Evolutionary conservation across 2,113 vertebrate species (phyloP), one percentile per base, ranked within the genome.

Genomic region (Probosciger aterrimus): DNA sequence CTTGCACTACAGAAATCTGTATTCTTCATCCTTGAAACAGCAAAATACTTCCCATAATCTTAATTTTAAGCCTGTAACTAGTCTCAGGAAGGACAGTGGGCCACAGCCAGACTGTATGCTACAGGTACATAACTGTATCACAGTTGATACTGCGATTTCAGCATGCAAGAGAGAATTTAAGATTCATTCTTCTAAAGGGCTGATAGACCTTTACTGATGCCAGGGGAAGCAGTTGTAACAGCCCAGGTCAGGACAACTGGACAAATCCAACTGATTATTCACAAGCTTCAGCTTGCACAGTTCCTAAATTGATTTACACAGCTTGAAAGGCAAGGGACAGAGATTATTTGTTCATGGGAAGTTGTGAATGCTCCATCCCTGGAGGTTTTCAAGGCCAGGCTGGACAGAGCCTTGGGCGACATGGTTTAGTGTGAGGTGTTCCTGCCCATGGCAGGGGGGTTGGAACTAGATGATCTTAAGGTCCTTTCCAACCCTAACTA

Each of bases 131-230:
- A 10, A 37, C 23, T n/a, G 17, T 7, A 14, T 31, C 57, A 33
- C 75, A 37, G 11, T 28, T 35, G 73, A 49, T 11, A 13, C 12
- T 24, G 68, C 2, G 0, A 39, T 41, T 87, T 68, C 57, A 46
- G 11, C 1, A 0, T 20, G 5, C 17, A 28, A 82, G 19, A 2
- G 11, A 37, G 35, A 59, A 35, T 4, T 59, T n/a, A 59, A 59
- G 33, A 14, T 35, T 59, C 57, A 23, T 35, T 35, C 33, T 24
- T 35, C 33, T 59, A n/a, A 35, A 35, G 33, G 33, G 57, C 16
- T 59, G 11, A 14, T 50, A 12, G 43, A 18, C 15, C 3, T 71
- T 49, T 19, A 3, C 25, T 41, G 68, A n/a, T 5, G 6, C 4
- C 11, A 35, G 30, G 5, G 13, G 14, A 92, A 69, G 14, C 12